phyloP scores from a whole-genome alignment of 2,888 invertebrate genomes.

The Drosophila vallismaia region DNA sequence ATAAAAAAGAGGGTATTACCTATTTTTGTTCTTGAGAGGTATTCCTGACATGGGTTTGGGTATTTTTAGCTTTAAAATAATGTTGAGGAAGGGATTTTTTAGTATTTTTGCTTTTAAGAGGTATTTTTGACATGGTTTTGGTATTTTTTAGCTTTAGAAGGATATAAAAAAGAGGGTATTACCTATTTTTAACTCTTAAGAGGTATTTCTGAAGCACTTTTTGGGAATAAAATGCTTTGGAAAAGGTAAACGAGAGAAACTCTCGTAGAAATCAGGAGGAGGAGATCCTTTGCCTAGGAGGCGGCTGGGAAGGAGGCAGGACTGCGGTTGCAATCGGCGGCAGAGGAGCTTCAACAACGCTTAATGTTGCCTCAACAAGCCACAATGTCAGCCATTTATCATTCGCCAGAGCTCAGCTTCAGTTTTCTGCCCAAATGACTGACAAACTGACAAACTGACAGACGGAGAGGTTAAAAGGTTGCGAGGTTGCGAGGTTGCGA shows the following conservation, averaged over 20 bases:
- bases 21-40: too few species aligned
- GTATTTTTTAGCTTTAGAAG: too few species aligned
- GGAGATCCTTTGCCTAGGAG: neutral
- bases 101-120: too few species aligned
- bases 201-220: too few species aligned
- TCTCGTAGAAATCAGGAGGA: neutral
- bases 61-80: too few species aligned
- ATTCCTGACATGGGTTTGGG: too few species aligned
- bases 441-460: slow-evolving; percentile 22
- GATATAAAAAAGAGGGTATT: too few species aligned
- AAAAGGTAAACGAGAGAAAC: neutral
- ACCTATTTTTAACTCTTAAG: too few species aligned
- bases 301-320: neutral
- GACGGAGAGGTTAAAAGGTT: slow-evolving; percentile 2
- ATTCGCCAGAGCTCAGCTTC: slow-evolving; percentile 54
- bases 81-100: too few species aligned
- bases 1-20: too few species aligned
- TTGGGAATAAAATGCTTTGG: neutral
- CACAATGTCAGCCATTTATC: slow-evolving; percentile 77
- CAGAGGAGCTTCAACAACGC: slow-evolving; percentile 73
- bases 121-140: too few species aligned
- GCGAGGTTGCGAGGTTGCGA: too few species aligned
- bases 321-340: slow-evolving; percentile 74
- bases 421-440: slow-evolving; percentile 24
- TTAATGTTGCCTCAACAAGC: slow-evolving; percentile 72